Base-by-base conservation (phyloP, 1,140 invertebrate genomes). In the Leptinotarsa texana region DNA sequence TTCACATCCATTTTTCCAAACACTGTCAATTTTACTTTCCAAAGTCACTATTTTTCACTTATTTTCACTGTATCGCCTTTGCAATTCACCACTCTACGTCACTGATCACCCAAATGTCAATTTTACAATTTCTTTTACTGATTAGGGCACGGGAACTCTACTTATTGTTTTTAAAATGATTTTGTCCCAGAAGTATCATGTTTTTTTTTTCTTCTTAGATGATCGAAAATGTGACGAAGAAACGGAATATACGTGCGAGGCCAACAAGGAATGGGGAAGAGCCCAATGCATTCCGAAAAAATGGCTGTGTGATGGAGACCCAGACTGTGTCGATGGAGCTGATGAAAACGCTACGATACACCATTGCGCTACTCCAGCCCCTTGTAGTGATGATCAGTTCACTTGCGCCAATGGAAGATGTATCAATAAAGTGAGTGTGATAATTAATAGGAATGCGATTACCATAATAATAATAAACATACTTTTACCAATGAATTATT, bases 261-360 rank as follows among this genome's bases (percentile, higher is more conserved):
- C 93, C 66, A 98, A 98, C 81, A 96, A 95, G 83, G 89, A 92
- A 6, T 97, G 96, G 96, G 94, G 93, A 63, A 88, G 95, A 70
- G 93, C 95, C 1, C 94, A 96, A 75, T 99, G 97, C 85, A 98
- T 99, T 69, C 95, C 95, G 0, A 91, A 91, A 75, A 94, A 96
- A 83, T 98, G 96, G 96, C 87, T 98, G 0, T 99, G 97, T 85
- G 97, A 98, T 84, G 96, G 96, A 0, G 96, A 98, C 84, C 95
- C 96, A 0, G 96, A 98, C 83, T 98, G 97, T 85, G 94, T 97
- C 0, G 96, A 98, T 84, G 96, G 96, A 0, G 96, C 96, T n/a
- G 97, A 99, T 85, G 97, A 99, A 86, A 96, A 96, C 81, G 87
- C 91, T 0, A 95, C 94, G 0, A 79, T 93, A 13, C 92, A 95